Conservation (phyloP, 2,888 invertebrate species). For the Cotesia congregata region DNA sequence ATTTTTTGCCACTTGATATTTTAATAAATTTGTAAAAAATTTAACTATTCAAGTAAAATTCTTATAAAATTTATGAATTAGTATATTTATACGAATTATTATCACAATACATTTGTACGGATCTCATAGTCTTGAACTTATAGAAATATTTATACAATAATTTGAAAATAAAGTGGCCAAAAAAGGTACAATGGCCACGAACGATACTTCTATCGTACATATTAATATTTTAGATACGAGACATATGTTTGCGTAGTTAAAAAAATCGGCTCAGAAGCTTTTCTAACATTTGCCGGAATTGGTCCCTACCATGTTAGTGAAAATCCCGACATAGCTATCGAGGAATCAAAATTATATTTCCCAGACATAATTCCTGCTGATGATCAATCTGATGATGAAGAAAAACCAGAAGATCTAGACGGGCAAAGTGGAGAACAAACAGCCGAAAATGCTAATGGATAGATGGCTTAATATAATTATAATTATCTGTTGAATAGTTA, state of each 20-base stretch:
- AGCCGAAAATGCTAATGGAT: conserved; percentile 24
- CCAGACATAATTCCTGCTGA: conserved; percentile 56
- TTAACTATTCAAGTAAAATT: too few species aligned
- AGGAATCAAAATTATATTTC: conserved; percentile 64
- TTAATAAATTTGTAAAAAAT: too few species aligned
- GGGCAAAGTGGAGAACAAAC: conserved; percentile 50
- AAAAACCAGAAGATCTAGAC: conserved; percentile 56
- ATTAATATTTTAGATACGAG: conserved; percentile 57
- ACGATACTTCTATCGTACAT: too few species aligned
- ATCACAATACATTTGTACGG: too few species aligned
- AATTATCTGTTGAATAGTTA: neutral
- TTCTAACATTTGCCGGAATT: conserved; percentile 67
- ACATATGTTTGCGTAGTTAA: conserved; percentile 64
- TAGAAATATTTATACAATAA: too few species aligned
- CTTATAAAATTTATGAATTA: too few species aligned
- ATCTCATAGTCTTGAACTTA: too few species aligned
- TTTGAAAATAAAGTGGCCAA: too few species aligned
- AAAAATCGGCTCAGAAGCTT: conserved; percentile 63
- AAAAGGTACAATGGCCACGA: too few species aligned
- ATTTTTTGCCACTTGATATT: too few species aligned
- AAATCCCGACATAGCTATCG: conserved; percentile 63
- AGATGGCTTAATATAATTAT: neutral
- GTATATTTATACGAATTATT: too few species aligned
- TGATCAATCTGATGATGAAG: conserved; percentile 64
- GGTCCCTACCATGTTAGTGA: conserved; percentile 68